Evolutionary conservation across 2,797 vertebrate species (phyloP).

Genomic region (Saxicola maurus): DNA sequence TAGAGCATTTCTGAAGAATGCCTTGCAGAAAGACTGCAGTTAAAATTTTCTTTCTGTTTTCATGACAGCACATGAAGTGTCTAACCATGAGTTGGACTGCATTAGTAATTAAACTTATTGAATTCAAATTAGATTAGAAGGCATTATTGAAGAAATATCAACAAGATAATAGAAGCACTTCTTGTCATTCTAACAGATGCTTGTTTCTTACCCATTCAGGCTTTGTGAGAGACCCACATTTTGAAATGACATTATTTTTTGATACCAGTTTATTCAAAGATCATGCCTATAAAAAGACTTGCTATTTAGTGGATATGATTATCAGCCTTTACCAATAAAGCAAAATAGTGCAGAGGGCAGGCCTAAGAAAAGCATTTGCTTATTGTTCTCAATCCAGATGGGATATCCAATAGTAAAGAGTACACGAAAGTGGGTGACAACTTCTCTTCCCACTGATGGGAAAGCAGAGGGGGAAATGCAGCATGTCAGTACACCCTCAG

Average conservation of each 20-base stretch:
- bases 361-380: neutral
- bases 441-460: neutral
- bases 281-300: neutral
- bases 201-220: neutral
- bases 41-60: neutral
- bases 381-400: neutral
- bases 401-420: neutral
- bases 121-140: neutral
- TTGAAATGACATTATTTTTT: neutral
- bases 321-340: neutral
- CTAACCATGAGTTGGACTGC: neutral
- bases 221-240: neutral
- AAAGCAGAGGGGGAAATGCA: neutral
- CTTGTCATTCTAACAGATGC: neutral
- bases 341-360: neutral
- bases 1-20: neutral
- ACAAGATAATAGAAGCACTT: neutral
- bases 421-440: neutral
- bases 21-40: neutral
- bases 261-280: neutral
- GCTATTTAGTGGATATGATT: neutral
- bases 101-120: neutral
- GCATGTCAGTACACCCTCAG: neutral
- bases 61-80: rapidly evolving
- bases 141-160: neutral